Conservation (phyloP, 1,140 invertebrate species). For the Notospermus geniculatus region DNA sequence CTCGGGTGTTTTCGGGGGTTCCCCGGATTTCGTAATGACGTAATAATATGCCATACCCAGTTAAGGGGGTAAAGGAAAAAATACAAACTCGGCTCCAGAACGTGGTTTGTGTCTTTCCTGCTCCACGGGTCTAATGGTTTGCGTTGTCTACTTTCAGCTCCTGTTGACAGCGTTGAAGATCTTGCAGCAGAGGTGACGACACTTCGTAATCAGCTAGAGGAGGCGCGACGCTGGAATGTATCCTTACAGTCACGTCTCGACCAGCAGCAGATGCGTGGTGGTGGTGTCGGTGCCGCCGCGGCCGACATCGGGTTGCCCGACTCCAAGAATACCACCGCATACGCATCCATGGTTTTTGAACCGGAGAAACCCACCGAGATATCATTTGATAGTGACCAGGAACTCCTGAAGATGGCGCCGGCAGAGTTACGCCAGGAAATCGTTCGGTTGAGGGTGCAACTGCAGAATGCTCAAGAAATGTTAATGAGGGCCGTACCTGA, state of each 20-base stretch:
- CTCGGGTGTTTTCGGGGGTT: too few species aligned
- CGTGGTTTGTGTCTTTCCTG: too few species aligned
- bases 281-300: slow-evolving; percentile 9
- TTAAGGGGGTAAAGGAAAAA: too few species aligned
- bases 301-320: not conserved
- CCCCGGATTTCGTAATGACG: too few species aligned
- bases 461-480: slow-evolving; percentile 12
- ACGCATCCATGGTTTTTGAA: not conserved
- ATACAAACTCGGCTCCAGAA: too few species aligned
- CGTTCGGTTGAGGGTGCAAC: slow-evolving; percentile 7
- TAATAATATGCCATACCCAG: too few species aligned
- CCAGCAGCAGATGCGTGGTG: slow-evolving; percentile 4
- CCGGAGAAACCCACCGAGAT: not conserved
- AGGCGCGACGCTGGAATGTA: slow-evolving; percentile 11
- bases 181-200: not conserved
- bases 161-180: too few species aligned
- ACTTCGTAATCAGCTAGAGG: slow-evolving; percentile 11
- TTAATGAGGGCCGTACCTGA: too few species aligned
- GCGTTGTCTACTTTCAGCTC: too few species aligned
- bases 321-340: not conserved
- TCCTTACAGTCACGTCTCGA: slow-evolving; percentile 12
- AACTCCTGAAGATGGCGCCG: not conserved
- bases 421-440: slow-evolving; percentile 3
- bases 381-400: slow-evolving; percentile 6
- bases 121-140: too few species aligned